Evolutionary conservation across 1,140 invertebrate species (phyloP).

Genomic region (Leptopilina boulardi): DNA sequence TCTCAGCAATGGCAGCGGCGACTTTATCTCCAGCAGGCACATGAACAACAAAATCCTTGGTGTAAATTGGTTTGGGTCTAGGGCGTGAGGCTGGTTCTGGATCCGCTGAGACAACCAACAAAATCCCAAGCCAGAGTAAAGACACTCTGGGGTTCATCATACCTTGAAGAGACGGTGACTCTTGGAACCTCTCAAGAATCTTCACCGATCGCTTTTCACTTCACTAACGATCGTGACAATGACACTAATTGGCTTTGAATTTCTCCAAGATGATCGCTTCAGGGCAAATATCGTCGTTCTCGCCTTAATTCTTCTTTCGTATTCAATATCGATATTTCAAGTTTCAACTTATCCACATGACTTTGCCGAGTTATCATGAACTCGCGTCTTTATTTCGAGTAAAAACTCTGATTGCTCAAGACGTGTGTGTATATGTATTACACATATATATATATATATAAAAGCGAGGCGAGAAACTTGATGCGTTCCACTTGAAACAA

Average conservation of each 20-base stretch:
- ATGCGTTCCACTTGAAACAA: conserved; percentile 48
- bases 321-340: conserved; percentile 5
- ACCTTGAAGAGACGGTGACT: conserved; percentile 31
- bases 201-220: conserved; percentile 33
- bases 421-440: no score
- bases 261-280: conserved; percentile 9
- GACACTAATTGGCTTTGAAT: conserved; percentile 10
- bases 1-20: conserved; percentile 80
- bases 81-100: conserved; percentile 55
- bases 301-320: background rate
- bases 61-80: conserved; percentile 77
- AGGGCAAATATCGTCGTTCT: background rate
- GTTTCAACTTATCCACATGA: conserved; percentile 8
- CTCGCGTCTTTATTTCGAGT: conserved; percentile 7
- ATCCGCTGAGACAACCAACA: conserved; percentile 54
- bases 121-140: conserved; percentile 63
- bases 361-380: conserved; percentile 8
- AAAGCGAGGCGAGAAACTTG: conserved; percentile 52
- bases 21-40: conserved; percentile 79
- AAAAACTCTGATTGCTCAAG: conserved; percentile 39
- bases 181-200: conserved; percentile 16
- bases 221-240: conserved; percentile 34
- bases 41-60: conserved; percentile 88
- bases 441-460: no score
- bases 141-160: conserved; percentile 63